Evolutionary conservation across 1,140 invertebrate genomes (phyloP).

Genomic region (Bombus breviceps): DNA sequence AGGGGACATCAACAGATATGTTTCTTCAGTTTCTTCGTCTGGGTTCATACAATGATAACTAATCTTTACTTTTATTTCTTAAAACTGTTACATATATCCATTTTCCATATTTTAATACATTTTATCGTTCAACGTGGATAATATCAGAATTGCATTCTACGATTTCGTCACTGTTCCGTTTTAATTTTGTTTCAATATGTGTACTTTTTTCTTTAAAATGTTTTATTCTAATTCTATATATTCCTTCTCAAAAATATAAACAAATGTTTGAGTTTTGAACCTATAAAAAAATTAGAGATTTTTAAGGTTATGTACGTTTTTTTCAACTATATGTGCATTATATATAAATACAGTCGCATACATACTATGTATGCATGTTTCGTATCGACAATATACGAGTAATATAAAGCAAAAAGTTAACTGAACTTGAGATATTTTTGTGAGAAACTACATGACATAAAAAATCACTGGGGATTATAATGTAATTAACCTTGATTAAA

Average conservation of each 20-base stretch:
- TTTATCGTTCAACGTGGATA: neutral
- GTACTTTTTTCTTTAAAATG: neutral
- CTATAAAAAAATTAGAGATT: neutral
- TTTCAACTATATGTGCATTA: neutral
- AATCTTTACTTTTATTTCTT: neutral
- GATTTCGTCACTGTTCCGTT: no score
- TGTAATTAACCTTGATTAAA: no score
- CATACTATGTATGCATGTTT: neutral
- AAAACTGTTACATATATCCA: neutral
- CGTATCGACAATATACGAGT: neutral
- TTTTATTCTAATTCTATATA: neutral
- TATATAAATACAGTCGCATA: neutral
- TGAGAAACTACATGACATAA: no score
- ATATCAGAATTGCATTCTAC: neutral
- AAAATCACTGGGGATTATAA: no score
- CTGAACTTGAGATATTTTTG: no score
- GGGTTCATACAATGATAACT: neutral
- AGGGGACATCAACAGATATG: neutral
- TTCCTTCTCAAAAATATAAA: neutral
- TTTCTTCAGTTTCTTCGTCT: no score
- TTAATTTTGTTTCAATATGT: neutral
- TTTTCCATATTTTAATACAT: neutral
- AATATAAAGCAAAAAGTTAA: neutral
- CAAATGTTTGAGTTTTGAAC: neutral
- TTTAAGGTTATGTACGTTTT: constrained; percentile 29